These are phyloP conservation scores for Cephus sareptanus DNA, from an alignment of 2,888 invertebrate species.

Conservation along the genomic window DNA sequence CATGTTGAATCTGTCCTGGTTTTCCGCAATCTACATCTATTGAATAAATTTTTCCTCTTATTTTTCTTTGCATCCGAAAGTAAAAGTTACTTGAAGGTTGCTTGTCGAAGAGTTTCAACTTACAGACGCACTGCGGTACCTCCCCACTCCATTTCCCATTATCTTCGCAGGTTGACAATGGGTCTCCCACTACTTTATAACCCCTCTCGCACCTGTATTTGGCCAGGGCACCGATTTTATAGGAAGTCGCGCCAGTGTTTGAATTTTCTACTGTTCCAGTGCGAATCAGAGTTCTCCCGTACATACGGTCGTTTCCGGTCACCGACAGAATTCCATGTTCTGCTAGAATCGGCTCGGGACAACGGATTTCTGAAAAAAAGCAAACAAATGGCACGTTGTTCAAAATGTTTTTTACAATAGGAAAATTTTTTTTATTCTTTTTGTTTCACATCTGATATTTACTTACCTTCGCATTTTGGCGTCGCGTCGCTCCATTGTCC, in stretches of 20 bases:
- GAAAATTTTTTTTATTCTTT: neutral
- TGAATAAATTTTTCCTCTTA: conserved; percentile 11
- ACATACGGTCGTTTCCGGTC: conserved; percentile 91
- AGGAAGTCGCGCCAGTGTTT: conserved; percentile 78
- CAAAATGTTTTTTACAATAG: neutral
- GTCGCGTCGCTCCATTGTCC: conserved; percentile 86
- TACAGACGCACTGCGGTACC: conserved; percentile 86
- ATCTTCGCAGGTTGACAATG: conserved; percentile 86
- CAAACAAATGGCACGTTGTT: neutral
- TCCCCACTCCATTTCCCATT: conserved; percentile 87
- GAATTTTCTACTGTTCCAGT: conserved; percentile 74
- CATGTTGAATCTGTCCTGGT: conserved; percentile 78
- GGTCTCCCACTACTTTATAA: conserved; percentile 87
- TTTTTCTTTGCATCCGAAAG: neutral
- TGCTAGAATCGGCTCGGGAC: conserved; percentile 84
- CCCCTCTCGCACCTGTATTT: conserved; percentile 92
- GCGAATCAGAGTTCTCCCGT: conserved; percentile 84
- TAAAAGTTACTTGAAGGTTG: neutral
- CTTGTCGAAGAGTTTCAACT: conserved; percentile 59
- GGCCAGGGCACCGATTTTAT: conserved; percentile 86
- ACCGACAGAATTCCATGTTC: conserved; percentile 89
- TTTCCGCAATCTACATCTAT: conserved; percentile 88
- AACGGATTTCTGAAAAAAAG: conserved; percentile 80
- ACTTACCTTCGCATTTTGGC: conserved; percentile 86
- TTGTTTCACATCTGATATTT: conserved; percentile 28